Conservation (phyloP, 2,113 vertebrate genomes). For the Natator depressus region DNA sequence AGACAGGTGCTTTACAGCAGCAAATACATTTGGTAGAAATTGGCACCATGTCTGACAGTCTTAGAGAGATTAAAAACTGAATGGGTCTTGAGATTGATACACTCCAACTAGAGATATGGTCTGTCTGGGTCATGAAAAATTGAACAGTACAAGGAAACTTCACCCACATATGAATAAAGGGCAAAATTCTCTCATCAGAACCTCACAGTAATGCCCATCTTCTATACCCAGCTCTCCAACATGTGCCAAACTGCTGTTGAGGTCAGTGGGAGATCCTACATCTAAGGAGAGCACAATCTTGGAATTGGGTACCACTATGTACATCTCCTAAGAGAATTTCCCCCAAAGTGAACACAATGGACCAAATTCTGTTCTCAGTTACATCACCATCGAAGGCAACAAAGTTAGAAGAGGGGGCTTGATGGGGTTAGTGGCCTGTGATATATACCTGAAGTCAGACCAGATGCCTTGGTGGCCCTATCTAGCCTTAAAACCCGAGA, state of each 20-base stretch:
- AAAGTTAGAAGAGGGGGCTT: background rate
- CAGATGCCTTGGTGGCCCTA: background rate
- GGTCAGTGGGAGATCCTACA: background rate
- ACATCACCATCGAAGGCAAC: fast-evolving
- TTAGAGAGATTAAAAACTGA: background rate
- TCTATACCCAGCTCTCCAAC: background rate
- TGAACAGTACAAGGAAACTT: background rate
- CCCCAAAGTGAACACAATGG: fast-evolving
- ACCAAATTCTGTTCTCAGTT: background rate
- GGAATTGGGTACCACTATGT: background rate
- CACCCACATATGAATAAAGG: background rate
- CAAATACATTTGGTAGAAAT: background rate
- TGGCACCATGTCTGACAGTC: fast-evolving
- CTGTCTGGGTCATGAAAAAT: background rate
- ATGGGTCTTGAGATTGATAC: fast-evolving
- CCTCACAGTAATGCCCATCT: background rate
- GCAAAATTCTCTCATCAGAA: background rate
- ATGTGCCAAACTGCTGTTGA: fast-evolving
- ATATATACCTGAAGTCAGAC: background rate
- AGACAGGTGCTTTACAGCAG: background rate
- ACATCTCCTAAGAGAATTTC: background rate
- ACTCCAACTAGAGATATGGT: fast-evolving
- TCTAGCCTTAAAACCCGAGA: background rate
- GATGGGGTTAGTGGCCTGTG: background rate
- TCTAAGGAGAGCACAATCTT: background rate